Base-by-base conservation (phyloP, 2,888 invertebrate species). In the Chironomus tentans region DNA sequence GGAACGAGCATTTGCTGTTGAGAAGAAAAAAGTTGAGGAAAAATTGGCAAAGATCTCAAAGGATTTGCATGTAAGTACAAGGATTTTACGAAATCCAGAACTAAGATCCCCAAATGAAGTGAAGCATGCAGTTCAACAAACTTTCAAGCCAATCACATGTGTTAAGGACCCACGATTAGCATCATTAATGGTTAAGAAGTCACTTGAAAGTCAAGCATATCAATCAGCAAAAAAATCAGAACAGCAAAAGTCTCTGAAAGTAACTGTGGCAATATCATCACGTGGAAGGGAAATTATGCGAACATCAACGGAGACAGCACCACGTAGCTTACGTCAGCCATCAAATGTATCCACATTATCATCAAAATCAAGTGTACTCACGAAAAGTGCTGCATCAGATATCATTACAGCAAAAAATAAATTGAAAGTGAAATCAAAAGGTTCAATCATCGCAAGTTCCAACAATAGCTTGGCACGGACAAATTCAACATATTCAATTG, bases 91-190 rank as follows among this genome's bases (percentile, higher is more conserved):
- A 2, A 83, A 89, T 47, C 86, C 88, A 0, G 87, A 87, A 76
- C 80, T 90, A 4, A 82, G 87, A 61, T 88, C 88, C 0, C 87
- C 89, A 0, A 85, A 85, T 28, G 88, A 89, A 80, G 88, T 88
- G 0, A 86, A 86, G 77, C 84, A 84, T 77, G 85, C 84, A 6
- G 83, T 84, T 76, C 85, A 83, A 77, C 84, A 82, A 0, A 78
- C 78, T 7, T 82, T 82, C 78, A 83, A 82, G 75, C 81, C 76
- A 38, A 46, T 74, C 80, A 71, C 77, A 76, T 21, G 78, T 74
- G 61, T 78, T 77, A 28, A 77, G 71, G 74, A 79, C 78, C 72
- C 78, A 79, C 72, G 79, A 78, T 56, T 81, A 78, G 56, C 80
- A 79, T 76, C 76, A 13, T 15, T 76, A 12, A 79, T 78, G 21